phyloP scores from a whole-genome alignment of 1,140 invertebrate species.

The Apis laboriosa region DNA sequence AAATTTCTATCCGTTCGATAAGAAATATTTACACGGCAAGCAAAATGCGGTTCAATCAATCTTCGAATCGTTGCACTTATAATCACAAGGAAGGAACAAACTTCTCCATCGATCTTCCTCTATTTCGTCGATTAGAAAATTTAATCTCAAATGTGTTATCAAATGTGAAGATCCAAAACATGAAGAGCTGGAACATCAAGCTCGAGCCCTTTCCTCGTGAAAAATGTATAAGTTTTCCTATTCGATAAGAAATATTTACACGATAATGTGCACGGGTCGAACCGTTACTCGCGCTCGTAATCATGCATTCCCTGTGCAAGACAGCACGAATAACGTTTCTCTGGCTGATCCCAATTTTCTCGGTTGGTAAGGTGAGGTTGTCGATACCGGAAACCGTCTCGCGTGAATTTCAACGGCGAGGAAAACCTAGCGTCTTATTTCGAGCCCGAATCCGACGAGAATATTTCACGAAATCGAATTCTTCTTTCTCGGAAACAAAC shows the following conservation, averaged over 20 bases:
- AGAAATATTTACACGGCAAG: no score
- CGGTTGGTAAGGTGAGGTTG: background rate
- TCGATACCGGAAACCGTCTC: background rate
- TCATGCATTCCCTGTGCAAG: conserved; percentile 14
- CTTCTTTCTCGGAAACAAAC: background rate
- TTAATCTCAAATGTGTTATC: no score
- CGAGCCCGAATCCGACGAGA: background rate
- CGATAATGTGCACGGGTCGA: background rate
- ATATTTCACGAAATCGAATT: conserved; percentile 1
- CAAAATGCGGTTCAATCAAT: no score
- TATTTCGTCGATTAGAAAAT: no score
- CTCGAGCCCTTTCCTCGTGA: no score
- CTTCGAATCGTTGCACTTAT: no score
- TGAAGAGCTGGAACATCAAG: no score
- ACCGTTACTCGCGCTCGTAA: background rate
- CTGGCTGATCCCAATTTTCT: conserved; percentile 7
- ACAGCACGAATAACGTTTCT: background rate
- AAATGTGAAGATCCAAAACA: no score
- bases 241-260: conserved; percentile 17
- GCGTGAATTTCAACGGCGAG: background rate
- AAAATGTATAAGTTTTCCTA: background rate
- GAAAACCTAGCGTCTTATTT: background rate
- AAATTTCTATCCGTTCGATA: no score
- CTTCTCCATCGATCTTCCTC: no score
- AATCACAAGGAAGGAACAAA: no score